A percentile compares a stretch with the other conserved stretches of the same genome.
These are phyloP conservation scores for Drosophila sturtevanti DNA, from an alignment of 1,140 invertebrate species.

Conservation along the genomic window DNA sequence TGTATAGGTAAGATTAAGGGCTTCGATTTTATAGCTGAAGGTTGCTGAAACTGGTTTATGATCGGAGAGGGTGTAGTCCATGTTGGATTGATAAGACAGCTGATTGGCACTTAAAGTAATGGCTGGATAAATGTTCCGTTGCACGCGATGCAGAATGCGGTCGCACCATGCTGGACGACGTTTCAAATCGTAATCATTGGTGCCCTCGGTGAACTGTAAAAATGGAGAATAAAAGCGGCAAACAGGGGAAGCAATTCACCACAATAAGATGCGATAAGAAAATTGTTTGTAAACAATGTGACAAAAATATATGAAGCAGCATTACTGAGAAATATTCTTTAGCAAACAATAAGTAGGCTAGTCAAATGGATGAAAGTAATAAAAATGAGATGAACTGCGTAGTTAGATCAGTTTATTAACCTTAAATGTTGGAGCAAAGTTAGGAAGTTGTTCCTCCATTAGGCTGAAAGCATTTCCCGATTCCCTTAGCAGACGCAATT, in stretches of 20 bases:
- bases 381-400: neutral
- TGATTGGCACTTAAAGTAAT: conserved; percentile 87
- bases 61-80: conserved; percentile 94
- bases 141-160: conserved; percentile 95
- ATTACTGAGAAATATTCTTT: no score
- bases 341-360: no score
- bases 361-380: no score
- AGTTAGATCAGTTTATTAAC: neutral
- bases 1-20: conserved; percentile 82
- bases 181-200: conserved; percentile 90
- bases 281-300: neutral
- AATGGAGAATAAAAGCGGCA: no score
- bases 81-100: conserved; percentile 92
- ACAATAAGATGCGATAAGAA: neutral
- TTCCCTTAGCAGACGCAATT: conserved; percentile 87
- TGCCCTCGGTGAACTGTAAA: conserved; percentile 86
- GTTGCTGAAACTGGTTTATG: conserved; percentile 98
- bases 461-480: conserved; percentile 91
- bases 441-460: conserved; percentile 88
- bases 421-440: conserved; percentile 95
- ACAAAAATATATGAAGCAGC: no score
- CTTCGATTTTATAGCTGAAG: conserved; percentile 84
- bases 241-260: neutral
- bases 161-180: conserved; percentile 99
- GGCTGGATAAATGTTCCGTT: conserved; percentile 74